phyloP scores from a whole-genome alignment of 2,113 vertebrate species.

The Meles meles region DNA sequence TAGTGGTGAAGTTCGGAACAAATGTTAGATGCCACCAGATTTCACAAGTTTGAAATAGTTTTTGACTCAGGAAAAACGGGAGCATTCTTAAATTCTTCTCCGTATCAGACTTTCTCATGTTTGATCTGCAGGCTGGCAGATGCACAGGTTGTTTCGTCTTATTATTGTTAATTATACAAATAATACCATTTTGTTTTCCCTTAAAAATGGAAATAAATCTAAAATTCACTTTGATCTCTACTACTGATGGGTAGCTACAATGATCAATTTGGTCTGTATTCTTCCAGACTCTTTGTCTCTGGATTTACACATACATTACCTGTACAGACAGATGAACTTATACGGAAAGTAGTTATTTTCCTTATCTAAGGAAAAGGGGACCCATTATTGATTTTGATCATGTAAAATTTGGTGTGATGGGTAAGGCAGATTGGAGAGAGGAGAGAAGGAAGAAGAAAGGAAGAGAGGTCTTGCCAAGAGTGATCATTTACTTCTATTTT shows the following conservation, averaged over 20 bases:
- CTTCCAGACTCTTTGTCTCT: background rate
- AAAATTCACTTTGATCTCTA: conserved; percentile 29
- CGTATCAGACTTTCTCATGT: background rate
- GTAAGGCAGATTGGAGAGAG: conserved; percentile 21
- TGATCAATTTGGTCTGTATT: conserved; percentile 25
- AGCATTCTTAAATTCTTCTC: conserved; percentile 22
- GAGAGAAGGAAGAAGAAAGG: background rate
- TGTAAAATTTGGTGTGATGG: background rate
- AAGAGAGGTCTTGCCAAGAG: background rate
- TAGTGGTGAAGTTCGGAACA: conserved; percentile 23
- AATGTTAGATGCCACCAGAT: conserved; percentile 22
- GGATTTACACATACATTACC: background rate
- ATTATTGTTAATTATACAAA: conserved; percentile 39
- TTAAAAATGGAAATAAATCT: background rate
- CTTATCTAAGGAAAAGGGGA: conserved; percentile 21
- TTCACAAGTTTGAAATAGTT: conserved; percentile 24
- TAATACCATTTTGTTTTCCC: conserved; percentile 16
- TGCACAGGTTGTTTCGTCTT: background rate
- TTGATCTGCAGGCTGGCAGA: background rate
- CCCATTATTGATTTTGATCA: conserved; percentile 40
- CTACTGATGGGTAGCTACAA: background rate
- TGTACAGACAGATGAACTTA: conserved; percentile 14
- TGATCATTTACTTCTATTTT: conserved; percentile 15
- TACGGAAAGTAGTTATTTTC: conserved; percentile 28
- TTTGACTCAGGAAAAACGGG: conserved; percentile 18